Conservation (phyloP, 2,888 invertebrate genomes). For the Drosophila vallismaia region DNA sequence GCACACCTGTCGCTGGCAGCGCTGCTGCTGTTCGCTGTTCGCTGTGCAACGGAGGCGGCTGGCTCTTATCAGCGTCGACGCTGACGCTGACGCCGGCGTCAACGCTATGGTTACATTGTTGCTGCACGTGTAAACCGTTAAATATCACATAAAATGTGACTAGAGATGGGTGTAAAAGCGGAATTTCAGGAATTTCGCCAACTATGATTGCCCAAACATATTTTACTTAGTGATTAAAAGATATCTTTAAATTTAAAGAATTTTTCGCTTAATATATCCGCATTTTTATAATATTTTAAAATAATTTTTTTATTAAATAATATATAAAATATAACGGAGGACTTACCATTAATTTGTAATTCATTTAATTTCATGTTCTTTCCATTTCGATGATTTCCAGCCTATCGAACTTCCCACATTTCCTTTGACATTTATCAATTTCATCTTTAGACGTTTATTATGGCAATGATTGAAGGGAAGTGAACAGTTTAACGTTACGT, state of each 20-base stretch:
- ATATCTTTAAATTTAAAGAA: too few species aligned
- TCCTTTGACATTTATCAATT: not conserved
- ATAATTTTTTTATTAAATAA: too few species aligned
- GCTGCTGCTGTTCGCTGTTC: not conserved
- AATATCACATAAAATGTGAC: constrained; percentile 44
- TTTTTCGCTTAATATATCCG: too few species aligned
- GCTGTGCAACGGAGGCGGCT: not conserved
- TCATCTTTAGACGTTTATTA: constrained; percentile 4
- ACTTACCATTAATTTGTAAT: not conserved
- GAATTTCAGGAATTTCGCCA: not conserved
- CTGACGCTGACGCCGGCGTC: constrained; percentile 19
- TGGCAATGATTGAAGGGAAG: not conserved
- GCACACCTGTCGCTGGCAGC: constrained; percentile 21
- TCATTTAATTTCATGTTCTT: not conserved
- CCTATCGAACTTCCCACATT: not conserved
- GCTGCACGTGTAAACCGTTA: constrained; percentile 65
- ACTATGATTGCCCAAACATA: not conserved
- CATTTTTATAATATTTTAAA: too few species aligned
- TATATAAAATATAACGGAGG: not conserved
- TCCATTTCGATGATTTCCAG: not conserved
- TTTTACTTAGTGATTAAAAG: not conserved
- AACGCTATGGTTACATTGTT: constrained; percentile 52
- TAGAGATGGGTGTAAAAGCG: constrained; percentile 8
- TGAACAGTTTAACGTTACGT: constrained; percentile 20
- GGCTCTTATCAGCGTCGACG: constrained; percentile 3